A percentile compares a stretch with the other conserved stretches of the same genome.
Evolutionary conservation across 2,113 vertebrate genomes (phyloP).

Genomic region (Cranoglanis bouderius): DNA sequence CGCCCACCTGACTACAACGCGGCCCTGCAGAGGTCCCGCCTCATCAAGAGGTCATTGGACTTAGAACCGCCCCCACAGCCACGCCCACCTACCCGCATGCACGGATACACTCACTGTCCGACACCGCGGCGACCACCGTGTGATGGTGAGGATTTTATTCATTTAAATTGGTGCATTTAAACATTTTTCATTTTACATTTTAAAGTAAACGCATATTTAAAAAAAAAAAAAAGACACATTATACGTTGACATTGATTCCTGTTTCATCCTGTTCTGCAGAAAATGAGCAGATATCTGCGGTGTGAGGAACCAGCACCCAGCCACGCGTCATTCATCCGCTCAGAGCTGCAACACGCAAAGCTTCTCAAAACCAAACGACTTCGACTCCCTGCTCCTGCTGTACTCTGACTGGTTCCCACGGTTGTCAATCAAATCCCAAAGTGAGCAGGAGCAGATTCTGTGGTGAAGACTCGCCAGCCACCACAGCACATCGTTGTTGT

Average conservation of each 20-base stretch:
- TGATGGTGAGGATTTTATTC: slow-evolving; percentile 40
- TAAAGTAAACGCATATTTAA: background rate
- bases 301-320: slow-evolving; percentile 73
- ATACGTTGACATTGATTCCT: background rate
- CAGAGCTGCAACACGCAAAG: background rate
- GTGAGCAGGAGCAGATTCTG: background rate
- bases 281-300: slow-evolving; percentile 95
- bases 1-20: slow-evolving; percentile 95
- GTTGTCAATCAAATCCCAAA: slow-evolving; percentile 6
- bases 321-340: background rate
- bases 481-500: background rate
- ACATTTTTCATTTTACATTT: background rate
- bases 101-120: slow-evolving; percentile 47
- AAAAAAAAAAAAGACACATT: too few species aligned
- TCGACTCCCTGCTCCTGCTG: background rate
- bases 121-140: slow-evolving; percentile 35
- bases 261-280: slow-evolving; percentile 71
- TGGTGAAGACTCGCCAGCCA: background rate
- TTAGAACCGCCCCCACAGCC: slow-evolving; percentile 79
- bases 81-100: slow-evolving; percentile 75
- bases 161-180: background rate
- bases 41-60: slow-evolving; percentile 79
- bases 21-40: slow-evolving; percentile 92
- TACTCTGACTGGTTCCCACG: background rate
- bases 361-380: background rate